A percentile compares a stretch with the other conserved stretches of the same genome.
Evolutionary conservation across 2,888 invertebrate species (phyloP).

Genomic region (Xylota sylvarum): DNA sequence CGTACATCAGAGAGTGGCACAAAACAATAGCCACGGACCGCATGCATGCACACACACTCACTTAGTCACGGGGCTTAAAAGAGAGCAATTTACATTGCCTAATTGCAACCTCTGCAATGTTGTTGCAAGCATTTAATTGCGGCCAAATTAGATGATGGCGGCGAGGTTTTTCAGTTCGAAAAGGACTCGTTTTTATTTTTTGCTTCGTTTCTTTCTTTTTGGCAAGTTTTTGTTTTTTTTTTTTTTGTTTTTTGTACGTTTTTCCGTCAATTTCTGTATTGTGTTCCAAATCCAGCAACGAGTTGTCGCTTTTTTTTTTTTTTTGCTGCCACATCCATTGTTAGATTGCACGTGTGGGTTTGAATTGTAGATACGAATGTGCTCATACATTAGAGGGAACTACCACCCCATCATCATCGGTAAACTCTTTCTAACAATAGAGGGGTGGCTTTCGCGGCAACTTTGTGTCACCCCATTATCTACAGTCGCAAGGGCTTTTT

Average conservation of each 20-base stretch:
- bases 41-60: constrained; percentile 25
- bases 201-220: constrained; percentile 7
- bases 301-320: constrained; percentile 21
- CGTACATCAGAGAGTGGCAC: background rate
- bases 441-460: constrained; percentile 31
- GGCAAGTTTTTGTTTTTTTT: constrained; percentile 4
- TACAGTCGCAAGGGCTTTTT: constrained; percentile 35
- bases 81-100: constrained; percentile 65
- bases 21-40: constrained; percentile 22
- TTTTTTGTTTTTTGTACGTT: too few species aligned
- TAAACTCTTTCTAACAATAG: constrained; percentile 24
- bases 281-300: constrained; percentile 40
- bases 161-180: constrained; percentile 13
- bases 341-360: constrained; percentile 62
- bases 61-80: constrained; percentile 53
- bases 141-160: constrained; percentile 65
- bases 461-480: constrained; percentile 46
- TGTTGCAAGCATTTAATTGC: constrained; percentile 75
- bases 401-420: background rate
- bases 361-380: constrained; percentile 1
- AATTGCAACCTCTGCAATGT: constrained; percentile 72
- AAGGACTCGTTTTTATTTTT: constrained; percentile 2
- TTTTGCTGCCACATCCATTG: constrained; percentile 60
- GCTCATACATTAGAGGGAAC: background rate
- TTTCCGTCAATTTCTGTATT: constrained; percentile 49